Evolutionary conservation across 2,113 vertebrate species (phyloP).

Genomic region (Chaenocephalus aceratus): DNA sequence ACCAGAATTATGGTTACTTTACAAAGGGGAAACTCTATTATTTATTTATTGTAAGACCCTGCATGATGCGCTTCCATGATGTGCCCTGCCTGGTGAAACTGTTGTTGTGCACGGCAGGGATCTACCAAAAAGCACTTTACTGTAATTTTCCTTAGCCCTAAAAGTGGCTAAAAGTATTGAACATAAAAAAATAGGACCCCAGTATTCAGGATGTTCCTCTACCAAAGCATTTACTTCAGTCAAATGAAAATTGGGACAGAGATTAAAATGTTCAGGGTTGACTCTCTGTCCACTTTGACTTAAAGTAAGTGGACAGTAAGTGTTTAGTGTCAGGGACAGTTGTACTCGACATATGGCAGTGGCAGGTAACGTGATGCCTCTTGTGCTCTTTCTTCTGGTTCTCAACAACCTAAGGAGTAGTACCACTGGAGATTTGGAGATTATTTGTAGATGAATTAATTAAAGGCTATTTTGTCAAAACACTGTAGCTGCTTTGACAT

Average conservation of each 20-base stretch:
- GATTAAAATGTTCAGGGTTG: neutral
- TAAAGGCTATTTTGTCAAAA: neutral
- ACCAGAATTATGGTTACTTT: neutral
- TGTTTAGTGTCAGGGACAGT: slow-evolving; percentile 3
- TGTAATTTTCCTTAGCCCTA: neutral
- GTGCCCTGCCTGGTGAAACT: neutral
- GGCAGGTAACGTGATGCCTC: slow-evolving; percentile 29
- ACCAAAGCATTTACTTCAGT: neutral
- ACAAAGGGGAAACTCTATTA: neutral
- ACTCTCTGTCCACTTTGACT: neutral
- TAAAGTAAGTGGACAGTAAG: slow-evolving; percentile 11
- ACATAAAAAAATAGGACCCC: neutral
- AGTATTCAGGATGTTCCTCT: neutral
- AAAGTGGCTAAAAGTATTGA: neutral
- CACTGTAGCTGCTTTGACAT: slow-evolving; percentile 2
- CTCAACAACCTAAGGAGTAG: neutral
- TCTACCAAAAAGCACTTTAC: neutral
- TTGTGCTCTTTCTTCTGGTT: neutral
- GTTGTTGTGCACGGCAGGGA: neutral
- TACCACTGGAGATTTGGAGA: fast-evolving
- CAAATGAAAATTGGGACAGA: neutral
- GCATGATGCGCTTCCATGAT: neutral
- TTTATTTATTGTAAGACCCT: neutral
- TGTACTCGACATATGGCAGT: slow-evolving; percentile 18
- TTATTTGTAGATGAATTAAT: neutral